These are phyloP conservation scores for Timandra comae DNA, from an alignment of 2,888 invertebrate genomes.

Conservation along the genomic window DNA sequence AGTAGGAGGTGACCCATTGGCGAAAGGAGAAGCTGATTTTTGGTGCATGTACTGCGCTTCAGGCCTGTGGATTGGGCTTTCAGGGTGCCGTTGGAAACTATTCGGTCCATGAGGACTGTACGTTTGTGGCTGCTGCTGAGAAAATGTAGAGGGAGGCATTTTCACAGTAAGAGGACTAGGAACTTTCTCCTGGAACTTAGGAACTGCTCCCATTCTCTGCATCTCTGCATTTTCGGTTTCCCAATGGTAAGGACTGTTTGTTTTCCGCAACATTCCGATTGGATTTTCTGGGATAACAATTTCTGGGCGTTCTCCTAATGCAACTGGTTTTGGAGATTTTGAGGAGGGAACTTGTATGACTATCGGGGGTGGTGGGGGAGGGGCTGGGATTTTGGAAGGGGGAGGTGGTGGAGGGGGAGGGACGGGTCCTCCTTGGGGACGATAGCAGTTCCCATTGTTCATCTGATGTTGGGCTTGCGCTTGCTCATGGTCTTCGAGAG, in stretches of 20 bases:
- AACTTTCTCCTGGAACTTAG: slow-evolving; percentile 65
- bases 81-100: slow-evolving; percentile 49
- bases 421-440: slow-evolving; percentile 43
- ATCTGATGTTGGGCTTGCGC: slow-evolving; percentile 42
- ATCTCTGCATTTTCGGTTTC: slow-evolving; percentile 77
- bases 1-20: slow-evolving; percentile 51
- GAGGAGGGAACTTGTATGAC: slow-evolving; percentile 70
- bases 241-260: slow-evolving; percentile 81
- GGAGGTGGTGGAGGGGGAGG: slow-evolving; percentile 67
- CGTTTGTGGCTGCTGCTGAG: slow-evolving; percentile 60
- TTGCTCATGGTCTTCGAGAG: slow-evolving; percentile 74
- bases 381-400: slow-evolving; percentile 61
- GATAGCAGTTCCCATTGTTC: slow-evolving; percentile 40
- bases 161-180: slow-evolving; percentile 70
- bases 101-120: slow-evolving; percentile 50
- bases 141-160: slow-evolving; percentile 53
- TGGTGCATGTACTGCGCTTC: slow-evolving; percentile 68
- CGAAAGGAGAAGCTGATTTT: slow-evolving; percentile 47
- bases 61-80: slow-evolving; percentile 67
- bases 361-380: slow-evolving; percentile 78
- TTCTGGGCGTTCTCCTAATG: slow-evolving; percentile 80
- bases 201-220: slow-evolving; percentile 65
- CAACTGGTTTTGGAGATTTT: slow-evolving; percentile 71
- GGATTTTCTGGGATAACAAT: slow-evolving; percentile 86
- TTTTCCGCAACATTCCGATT: slow-evolving; percentile 81